phyloP scores from a whole-genome alignment of 2,797 vertebrate species.

The Bovichtus variegatus region DNA sequence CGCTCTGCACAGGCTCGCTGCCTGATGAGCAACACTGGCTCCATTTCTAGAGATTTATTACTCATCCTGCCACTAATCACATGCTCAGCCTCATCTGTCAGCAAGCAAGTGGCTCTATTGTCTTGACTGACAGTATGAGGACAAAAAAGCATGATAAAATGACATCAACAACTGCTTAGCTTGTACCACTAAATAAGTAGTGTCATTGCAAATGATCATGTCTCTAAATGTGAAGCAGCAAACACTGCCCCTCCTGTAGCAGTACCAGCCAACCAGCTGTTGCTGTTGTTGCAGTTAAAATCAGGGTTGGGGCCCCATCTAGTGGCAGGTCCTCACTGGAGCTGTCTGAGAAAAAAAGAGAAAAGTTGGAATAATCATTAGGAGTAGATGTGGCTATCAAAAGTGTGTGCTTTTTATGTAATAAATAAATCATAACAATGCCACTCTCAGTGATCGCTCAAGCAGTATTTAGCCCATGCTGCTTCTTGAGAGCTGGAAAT shows the following conservation, averaged over 20 bases:
- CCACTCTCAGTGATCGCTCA: background rate
- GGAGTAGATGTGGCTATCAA: background rate
- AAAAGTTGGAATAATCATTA: background rate
- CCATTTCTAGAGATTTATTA: conserved; percentile 58
- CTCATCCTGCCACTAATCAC: conserved; percentile 58
- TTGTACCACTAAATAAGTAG: conserved; percentile 42
- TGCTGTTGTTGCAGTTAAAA: conserved; percentile 48
- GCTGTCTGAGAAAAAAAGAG: background rate
- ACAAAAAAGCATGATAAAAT: conserved; percentile 48
- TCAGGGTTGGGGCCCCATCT: conserved; percentile 73
- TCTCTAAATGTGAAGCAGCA: conserved; percentile 21
- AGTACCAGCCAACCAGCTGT: conserved; percentile 53
- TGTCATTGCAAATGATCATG: conserved; percentile 45
- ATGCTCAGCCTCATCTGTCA: conserved; percentile 51
- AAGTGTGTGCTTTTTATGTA: background rate
- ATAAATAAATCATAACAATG: background rate
- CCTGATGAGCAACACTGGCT: conserved; percentile 62
- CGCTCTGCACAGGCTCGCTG: conserved; percentile 18
- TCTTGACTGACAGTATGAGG: conserved; percentile 38
- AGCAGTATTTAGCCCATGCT: background rate
- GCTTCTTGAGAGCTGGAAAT: background rate
- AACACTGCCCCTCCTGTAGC: conserved; percentile 37
- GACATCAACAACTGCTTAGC: conserved; percentile 46
- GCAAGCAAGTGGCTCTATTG: conserved; percentile 29
- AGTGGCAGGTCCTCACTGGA: conserved; percentile 52